These are phyloP conservation scores for Athripsodes cinereus DNA, from an alignment of 2,888 invertebrate genomes.

Conservation along the genomic window DNA sequence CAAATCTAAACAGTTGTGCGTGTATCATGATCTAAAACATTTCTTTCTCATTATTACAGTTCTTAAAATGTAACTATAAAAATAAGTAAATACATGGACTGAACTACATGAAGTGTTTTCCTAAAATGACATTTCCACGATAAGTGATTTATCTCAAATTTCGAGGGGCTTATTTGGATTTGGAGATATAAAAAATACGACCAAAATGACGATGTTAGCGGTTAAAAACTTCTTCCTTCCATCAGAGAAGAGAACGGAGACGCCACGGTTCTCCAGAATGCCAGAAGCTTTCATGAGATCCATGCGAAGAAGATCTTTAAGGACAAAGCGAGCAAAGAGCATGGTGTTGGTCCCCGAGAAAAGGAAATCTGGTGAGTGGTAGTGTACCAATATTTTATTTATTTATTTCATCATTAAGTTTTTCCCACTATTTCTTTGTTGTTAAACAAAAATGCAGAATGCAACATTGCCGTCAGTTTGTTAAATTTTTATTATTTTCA, in stretches of 20 bases:
- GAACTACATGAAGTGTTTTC: no score
- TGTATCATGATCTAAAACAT: no score
- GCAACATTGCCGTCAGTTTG: no score
- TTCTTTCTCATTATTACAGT: background rate
- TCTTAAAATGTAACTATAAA: no score
- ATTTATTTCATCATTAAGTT: background rate
- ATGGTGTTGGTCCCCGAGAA: constrained; percentile 67
- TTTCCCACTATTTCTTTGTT: no score
- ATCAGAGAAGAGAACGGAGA: constrained; percentile 47
- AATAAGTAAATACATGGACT: no score
- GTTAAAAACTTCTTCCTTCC: constrained; percentile 73
- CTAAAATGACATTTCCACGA: no score
- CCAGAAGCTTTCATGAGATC: constrained; percentile 70
- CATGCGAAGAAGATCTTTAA: constrained; percentile 61
- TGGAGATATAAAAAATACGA: background rate
- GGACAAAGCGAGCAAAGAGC: constrained; percentile 70
- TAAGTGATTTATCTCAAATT: no score
- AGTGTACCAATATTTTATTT: constrained; percentile 32
- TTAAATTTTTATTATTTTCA: no score
- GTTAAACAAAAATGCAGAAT: no score
- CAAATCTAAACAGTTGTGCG: no score
- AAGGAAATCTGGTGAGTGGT: constrained; percentile 69
- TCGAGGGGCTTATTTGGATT: background rate
- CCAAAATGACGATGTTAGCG: constrained; percentile 50
- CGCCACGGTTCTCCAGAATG: constrained; percentile 57